A percentile compares a stretch with the other conserved stretches of the same genome.
These are phyloP conservation scores for Frieseomelitta varia DNA, from an alignment of 1,140 invertebrate genomes.

Conservation along the genomic window DNA sequence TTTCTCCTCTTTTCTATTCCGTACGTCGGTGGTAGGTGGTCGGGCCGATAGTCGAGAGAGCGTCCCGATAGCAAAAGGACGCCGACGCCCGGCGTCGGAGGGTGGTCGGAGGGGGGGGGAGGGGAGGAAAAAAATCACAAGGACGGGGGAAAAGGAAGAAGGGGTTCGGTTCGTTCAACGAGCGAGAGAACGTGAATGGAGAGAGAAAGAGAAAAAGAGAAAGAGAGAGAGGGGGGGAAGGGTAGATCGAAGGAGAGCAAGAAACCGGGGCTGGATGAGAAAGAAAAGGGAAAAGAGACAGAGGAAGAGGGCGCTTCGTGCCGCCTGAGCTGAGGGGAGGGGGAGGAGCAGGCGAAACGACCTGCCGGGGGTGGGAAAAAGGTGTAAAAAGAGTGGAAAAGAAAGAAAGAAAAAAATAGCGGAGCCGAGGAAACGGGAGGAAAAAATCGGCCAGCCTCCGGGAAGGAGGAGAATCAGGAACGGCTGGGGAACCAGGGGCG, in stretches of 20 bases:
- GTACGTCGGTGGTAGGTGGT: conserved; percentile 59
- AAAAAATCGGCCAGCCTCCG: conserved; percentile 77
- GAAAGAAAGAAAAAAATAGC: conserved; percentile 72
- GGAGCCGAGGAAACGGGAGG: conserved; percentile 77
- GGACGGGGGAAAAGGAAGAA: conserved; percentile 55
- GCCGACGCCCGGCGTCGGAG: conserved; percentile 68
- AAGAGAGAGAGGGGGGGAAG: conserved; percentile 30
- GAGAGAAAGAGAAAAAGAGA: conserved; percentile 64
- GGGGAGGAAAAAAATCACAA: conserved; percentile 66
- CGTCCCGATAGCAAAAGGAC: conserved; percentile 74
- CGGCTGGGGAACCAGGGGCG: conserved; percentile 56
- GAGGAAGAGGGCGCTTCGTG: conserved; percentile 50
- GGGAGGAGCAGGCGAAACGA: conserved; percentile 34
- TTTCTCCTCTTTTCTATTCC: conserved; percentile 26
- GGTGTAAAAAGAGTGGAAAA: conserved; percentile 66
- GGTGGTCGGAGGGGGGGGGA: conserved; percentile 64
- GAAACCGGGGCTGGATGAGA: conserved; percentile 28
- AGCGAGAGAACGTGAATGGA: conserved; percentile 10
- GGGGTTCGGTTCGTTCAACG: conserved; percentile 52
- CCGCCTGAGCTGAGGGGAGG: conserved; percentile 28
- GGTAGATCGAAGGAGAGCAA: conserved; percentile 45
- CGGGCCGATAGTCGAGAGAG: conserved; percentile 70
- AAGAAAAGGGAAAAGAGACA: conserved; percentile 37
- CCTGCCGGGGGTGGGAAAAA: conserved; percentile 60
- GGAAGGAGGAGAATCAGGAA: conserved; percentile 51